These are phyloP conservation scores for Eulemur albifrons DNA, from an alignment of 2,797 vertebrate genomes.

Conservation along the genomic window DNA sequence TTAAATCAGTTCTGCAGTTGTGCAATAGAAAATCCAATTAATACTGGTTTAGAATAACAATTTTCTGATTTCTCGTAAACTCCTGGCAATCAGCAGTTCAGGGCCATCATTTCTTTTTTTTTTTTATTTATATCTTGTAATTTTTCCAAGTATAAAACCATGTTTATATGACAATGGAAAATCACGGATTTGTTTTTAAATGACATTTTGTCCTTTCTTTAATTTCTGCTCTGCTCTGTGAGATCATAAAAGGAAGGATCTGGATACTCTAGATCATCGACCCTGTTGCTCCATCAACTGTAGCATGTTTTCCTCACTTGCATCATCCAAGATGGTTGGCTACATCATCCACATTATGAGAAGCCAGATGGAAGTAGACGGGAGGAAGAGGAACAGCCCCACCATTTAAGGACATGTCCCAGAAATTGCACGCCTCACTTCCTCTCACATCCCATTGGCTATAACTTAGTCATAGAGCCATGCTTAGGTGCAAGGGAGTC, in stretches of 20 bases:
- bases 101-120: not conserved
- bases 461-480: not conserved
- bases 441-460: not conserved
- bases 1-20: not conserved
- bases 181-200: not conserved
- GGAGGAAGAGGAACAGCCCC: not conserved
- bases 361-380: not conserved
- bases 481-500: not conserved
- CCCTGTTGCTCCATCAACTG: not conserved
- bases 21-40: not conserved
- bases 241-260: not conserved
- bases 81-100: not conserved
- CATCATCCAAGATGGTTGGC: not conserved
- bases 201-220: not conserved
- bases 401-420: not conserved
- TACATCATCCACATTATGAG: not conserved
- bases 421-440: not conserved
- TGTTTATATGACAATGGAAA: not conserved
- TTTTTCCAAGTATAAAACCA: not conserved
- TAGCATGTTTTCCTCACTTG: not conserved
- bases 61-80: slow-evolving; percentile 1
- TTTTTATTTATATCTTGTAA: not conserved
- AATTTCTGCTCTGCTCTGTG: not conserved
- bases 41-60: not conserved
- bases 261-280: not conserved